Conservation (phyloP, 2,888 invertebrate genomes). For the Acrobasis consociella region DNA sequence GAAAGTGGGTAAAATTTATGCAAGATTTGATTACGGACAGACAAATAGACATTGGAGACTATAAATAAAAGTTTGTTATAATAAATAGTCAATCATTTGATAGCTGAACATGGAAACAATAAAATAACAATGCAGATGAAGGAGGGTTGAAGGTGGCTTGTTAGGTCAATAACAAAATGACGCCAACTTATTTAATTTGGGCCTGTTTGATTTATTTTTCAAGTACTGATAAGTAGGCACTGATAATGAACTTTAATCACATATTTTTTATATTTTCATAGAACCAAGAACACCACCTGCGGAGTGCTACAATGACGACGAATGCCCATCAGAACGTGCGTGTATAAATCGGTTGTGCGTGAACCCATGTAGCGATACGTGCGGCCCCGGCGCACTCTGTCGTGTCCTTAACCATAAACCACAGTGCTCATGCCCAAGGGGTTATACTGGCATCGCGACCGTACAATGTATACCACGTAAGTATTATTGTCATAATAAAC, state of each 20-base stretch:
- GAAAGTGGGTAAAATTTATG: too few relatives aligned
- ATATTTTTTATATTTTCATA: conserved; percentile 37
- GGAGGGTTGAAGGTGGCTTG: too few relatives aligned
- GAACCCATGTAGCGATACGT: conserved; percentile 90
- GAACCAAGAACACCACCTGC: conserved; percentile 74
- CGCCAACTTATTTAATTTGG: too few relatives aligned
- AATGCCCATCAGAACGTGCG: conserved; percentile 88
- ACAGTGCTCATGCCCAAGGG: conserved; percentile 90
- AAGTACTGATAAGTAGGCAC: not conserved
- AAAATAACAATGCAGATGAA: too few relatives aligned
- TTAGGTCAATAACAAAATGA: too few relatives aligned
- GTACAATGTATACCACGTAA: conserved; percentile 91
- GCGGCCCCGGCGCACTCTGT: conserved; percentile 92
- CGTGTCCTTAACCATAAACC: conserved; percentile 89
- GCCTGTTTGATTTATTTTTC: not conserved
- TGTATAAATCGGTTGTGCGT: conserved; percentile 90
- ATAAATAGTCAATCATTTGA: too few relatives aligned
- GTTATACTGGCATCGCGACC: conserved; percentile 88
- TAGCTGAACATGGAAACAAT: too few relatives aligned
- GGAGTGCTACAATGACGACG: conserved; percentile 90
- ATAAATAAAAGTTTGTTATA: too few relatives aligned
- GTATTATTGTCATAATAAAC: conserved; percentile 47
- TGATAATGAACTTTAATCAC: not conserved
- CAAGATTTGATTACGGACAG: too few relatives aligned
- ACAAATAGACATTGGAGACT: too few relatives aligned